Base-by-base conservation (phyloP, 1,140 invertebrate genomes). In the Drosophila pectinifera region DNA sequence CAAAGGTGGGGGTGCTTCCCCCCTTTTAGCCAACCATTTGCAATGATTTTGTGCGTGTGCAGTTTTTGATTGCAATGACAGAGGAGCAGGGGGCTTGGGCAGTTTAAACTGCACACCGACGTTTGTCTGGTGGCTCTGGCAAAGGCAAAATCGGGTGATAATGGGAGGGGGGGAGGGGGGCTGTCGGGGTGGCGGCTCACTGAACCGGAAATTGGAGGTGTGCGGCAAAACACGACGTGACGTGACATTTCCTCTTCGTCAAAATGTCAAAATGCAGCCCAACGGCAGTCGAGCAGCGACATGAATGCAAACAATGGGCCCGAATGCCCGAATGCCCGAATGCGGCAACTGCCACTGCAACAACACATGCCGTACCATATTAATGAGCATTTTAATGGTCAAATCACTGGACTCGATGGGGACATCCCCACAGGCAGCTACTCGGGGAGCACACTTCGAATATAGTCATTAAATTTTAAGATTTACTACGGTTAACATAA, bases 121-220 rank as follows among this genome's bases (percentile, higher is more conserved):
- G 55, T 38, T 34, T n/a, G 34, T 53, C 67, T 41, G 63, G n/a
- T 48, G 14, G 38, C 48, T 55, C 36, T 55, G 24, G 43, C 58
- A 53, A 53, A 51, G 45, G 46, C 45, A 55, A 45, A 48, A 38
- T 11, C 13, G 18, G 20, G 38, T 11, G 31, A 22, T 20, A 13
- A 22, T 28, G 43, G 39, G 20, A 24, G 41, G 13, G 5, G 7
- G 11, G 2, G 22, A 3, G 8, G 7, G 34, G 28, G 43, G 38
- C 28, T 55, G 22, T 22, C 53, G 51, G 61, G 42, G 45, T 63
- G 81, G 68, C 88, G 79, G 81, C 90, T 88, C 83, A 86, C 73
- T 92, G 80, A 91, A 91, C 90, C 91, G 91, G 91, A 92, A 91
- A 92, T 92, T 92, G 90, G 91, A 92, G 91, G 91, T 92, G 91